Percentiles rank a stretch among this genome's conserved stretches.
Conservation (phyloP, 2,888 invertebrate genomes). For the Crepidodera aurea region DNA sequence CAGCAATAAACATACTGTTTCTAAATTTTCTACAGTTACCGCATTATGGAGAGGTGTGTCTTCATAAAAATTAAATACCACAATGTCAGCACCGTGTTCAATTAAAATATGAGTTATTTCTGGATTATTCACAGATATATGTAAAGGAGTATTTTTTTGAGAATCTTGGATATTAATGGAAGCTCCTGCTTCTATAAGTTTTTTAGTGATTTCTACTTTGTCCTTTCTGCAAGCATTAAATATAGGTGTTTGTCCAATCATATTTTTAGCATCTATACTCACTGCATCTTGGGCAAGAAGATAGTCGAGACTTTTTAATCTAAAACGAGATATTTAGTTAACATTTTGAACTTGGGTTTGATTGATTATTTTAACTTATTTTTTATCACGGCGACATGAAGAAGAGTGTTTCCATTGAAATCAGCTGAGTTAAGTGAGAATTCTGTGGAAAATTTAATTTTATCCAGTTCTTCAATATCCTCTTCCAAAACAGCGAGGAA, state of each 20-base stretch:
- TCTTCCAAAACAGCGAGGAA: background rate
- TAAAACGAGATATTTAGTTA: background rate
- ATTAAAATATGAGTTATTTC: slow-evolving; percentile 41
- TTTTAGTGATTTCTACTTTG: slow-evolving; percentile 29
- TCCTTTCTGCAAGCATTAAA: slow-evolving; percentile 34
- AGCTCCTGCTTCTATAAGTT: slow-evolving; percentile 42
- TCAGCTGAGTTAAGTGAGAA: slow-evolving; percentile 39
- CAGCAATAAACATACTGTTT: slow-evolving; percentile 45
- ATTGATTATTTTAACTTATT: slow-evolving; percentile 37
- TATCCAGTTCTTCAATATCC: background rate
- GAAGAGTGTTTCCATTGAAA: slow-evolving; percentile 44
- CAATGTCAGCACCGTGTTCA: slow-evolving; percentile 44
- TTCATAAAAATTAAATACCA: slow-evolving; percentile 37
- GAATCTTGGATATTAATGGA: slow-evolving; percentile 41
- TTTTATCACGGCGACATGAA: slow-evolving; percentile 42
- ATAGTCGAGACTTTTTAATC: slow-evolving; percentile 1
- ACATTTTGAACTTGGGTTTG: background rate
- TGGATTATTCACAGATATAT: slow-evolving; percentile 37
- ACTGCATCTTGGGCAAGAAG: slow-evolving; percentile 40
- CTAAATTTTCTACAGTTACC: slow-evolving; percentile 35
- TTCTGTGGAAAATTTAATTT: background rate
- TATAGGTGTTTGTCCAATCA: slow-evolving; percentile 43
- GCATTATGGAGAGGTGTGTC: slow-evolving; percentile 47
- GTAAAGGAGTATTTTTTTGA: slow-evolving; percentile 42
- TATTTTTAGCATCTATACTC: slow-evolving; percentile 41